Evolutionary conservation across 53 echinoderm and acorn worm species (phyloP), one percentile per base, ranked within the genome.

Genomic region (Henricia sp.): DNA sequence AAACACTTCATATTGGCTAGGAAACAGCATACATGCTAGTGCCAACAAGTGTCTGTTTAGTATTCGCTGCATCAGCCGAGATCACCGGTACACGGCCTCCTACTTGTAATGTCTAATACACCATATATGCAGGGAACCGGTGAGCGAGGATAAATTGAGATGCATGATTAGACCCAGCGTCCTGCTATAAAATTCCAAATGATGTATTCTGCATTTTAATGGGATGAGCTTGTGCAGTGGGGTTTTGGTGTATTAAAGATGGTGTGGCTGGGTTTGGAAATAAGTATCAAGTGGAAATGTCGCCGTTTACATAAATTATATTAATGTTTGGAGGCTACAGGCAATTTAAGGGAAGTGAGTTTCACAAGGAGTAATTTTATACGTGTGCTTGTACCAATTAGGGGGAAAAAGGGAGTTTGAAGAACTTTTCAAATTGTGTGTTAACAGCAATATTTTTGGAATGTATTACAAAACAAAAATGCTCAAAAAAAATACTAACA

Each of bases 141-240:
- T 43, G 21, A 76, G 41, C 21, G 27, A 38, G 57, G 24, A 40
- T 57, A 25, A 76, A 76, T 76, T 76, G 58, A n/a, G n/a, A 76
- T 76, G 59, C 37, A 12, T 25, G 24, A 21, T 57, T 74, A 74
- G 54, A 57, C n/a, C 55, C 43, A 13, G 27, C 17, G 39, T 67
- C 39, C 3, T 9, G n/a, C 39, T 38, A 67, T 38, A 67, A 37
- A 60, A 60, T n/a, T 60, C 62, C 33, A 60, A 67, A 37, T 67
- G 67, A 67, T 41, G 41, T 58, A 58, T 76, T 76, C 39, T 17
- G 59, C 41, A 41, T 58, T 43, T 57, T 60, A 76, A 76, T 60
- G 42, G 60, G 41, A 76, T 33, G 36, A 19, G 4, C 30, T 27
- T 6, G 30, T 59, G 4, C 30, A 59, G 30, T 60, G 28, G 29